Conservation (phyloP, 2,888 invertebrate species). For the Cepaea hortensis region DNA sequence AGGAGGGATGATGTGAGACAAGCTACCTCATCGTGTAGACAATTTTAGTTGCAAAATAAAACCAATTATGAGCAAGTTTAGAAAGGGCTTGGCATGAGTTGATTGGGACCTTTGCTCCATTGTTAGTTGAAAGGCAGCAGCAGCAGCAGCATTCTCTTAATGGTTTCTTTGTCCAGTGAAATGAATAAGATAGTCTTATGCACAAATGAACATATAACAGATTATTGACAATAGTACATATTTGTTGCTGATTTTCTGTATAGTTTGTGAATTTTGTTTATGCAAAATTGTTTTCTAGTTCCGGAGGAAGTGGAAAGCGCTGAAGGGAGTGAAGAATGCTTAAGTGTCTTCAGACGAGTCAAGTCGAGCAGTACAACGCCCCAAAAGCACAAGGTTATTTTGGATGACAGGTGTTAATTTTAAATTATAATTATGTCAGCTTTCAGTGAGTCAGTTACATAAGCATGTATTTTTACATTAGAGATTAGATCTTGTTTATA, state of each 20-base stretch:
- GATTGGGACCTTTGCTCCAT: too few relatives aligned
- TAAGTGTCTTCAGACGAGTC: constrained; percentile 40
- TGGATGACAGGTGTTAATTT: constrained; percentile 39
- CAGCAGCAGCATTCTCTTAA: too few relatives aligned
- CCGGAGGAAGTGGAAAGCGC: neutral
- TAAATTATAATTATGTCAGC: neutral
- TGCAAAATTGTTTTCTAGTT: neutral
- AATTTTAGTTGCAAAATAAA: too few relatives aligned
- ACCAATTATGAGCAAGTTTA: too few relatives aligned
- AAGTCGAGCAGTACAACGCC: constrained; percentile 27
- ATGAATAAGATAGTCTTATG: neutral
- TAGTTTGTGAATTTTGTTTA: neutral
- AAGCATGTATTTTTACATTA: neutral
- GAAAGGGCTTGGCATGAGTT: too few relatives aligned
- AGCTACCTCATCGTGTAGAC: too few relatives aligned
- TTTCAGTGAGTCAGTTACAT: neutral
- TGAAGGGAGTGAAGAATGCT: constrained; percentile 37
- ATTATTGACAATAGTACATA: neutral
- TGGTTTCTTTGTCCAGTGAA: too few relatives aligned
- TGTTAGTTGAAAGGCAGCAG: too few relatives aligned
- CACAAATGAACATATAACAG: neutral
- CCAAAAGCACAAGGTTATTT: constrained; percentile 15
- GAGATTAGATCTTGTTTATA: neutral
- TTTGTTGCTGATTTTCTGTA: neutral
- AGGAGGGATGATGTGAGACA: too few relatives aligned